Percentiles rank a stretch among this genome's conserved stretches.
These are phyloP conservation scores for Himalopsyche kuldschensis DNA, from an alignment of 2,888 invertebrate species.

Conservation along the genomic window DNA sequence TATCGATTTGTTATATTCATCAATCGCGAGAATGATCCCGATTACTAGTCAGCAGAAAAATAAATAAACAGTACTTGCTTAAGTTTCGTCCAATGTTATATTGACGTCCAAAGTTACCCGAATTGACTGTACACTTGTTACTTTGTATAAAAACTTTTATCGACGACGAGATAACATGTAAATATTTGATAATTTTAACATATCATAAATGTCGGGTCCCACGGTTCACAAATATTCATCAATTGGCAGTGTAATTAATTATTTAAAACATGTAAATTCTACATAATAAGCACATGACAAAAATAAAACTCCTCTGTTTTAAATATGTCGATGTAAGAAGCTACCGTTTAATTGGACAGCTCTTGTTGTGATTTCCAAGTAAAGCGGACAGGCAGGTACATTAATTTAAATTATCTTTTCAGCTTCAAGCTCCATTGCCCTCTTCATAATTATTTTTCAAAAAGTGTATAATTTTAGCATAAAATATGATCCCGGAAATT, in stretches of 20 bases:
- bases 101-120: no score
- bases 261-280: not conserved
- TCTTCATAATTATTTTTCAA: constrained; percentile 10
- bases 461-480: constrained; percentile 9
- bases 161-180: no score
- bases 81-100: no score
- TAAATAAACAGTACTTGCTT: no score
- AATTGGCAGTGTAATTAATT: not conserved
- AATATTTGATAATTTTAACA: no score
- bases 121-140: no score
- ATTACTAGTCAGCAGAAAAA: no score
- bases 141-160: no score
- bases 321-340: not conserved
- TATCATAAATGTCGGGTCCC: not conserved
- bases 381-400: constrained; percentile 12
- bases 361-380: constrained; percentile 21
- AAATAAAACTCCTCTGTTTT: not conserved
- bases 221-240: not conserved
- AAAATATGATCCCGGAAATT: constrained; percentile 26
- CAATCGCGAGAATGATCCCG: no score
- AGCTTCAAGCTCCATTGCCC: constrained; percentile 2
- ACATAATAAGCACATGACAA: not conserved
- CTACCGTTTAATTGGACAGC: constrained; percentile 28
- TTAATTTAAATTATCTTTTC: constrained; percentile 24
- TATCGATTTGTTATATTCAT: no score